Conservation (phyloP, 2,888 invertebrate genomes). For the Pristionchus fissidentatus region DNA sequence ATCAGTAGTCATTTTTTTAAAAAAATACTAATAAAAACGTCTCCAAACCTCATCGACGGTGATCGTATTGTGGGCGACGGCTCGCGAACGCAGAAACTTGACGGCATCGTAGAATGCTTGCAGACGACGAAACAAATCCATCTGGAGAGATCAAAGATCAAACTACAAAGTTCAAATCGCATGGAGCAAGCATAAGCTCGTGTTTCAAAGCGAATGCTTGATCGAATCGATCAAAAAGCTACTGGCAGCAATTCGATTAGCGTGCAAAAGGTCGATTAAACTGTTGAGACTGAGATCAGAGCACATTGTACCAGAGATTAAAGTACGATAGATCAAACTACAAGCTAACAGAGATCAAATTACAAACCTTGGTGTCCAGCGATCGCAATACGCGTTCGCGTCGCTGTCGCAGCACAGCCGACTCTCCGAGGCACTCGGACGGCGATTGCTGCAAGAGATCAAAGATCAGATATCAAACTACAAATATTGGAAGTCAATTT, state of each 20-base stretch:
- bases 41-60: slow-evolving; percentile 54
- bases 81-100: slow-evolving; percentile 53
- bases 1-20: not conserved
- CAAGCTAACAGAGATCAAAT: slow-evolving; percentile 25
- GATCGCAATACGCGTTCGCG: slow-evolving; percentile 48
- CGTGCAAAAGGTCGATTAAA: too few relatives aligned
- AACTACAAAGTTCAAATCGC: not conserved
- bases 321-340: too few relatives aligned
- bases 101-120: slow-evolving; percentile 72
- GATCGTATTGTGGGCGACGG: slow-evolving; percentile 54
- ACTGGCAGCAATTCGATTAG: too few relatives aligned
- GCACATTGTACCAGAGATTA: too few relatives aligned
- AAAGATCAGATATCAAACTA: slow-evolving; percentile 26
- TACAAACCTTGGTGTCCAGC: slow-evolving; percentile 47
- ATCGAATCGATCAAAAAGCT: too few relatives aligned
- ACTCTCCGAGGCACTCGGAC: slow-evolving; percentile 49
- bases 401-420: slow-evolving; percentile 46
- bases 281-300: too few relatives aligned
- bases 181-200: too few relatives aligned
- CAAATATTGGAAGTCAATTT: too few relatives aligned
- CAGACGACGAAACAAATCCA: slow-evolving; percentile 66
- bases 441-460: slow-evolving; percentile 41
- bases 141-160: slow-evolving; percentile 50
- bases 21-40: not conserved
- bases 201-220: too few relatives aligned